Percentiles rank a stretch among this genome's conserved stretches.
Evolutionary conservation across 2,888 invertebrate species (phyloP).

Genomic region (Scaptodrosophila latifasciaeformis): DNA sequence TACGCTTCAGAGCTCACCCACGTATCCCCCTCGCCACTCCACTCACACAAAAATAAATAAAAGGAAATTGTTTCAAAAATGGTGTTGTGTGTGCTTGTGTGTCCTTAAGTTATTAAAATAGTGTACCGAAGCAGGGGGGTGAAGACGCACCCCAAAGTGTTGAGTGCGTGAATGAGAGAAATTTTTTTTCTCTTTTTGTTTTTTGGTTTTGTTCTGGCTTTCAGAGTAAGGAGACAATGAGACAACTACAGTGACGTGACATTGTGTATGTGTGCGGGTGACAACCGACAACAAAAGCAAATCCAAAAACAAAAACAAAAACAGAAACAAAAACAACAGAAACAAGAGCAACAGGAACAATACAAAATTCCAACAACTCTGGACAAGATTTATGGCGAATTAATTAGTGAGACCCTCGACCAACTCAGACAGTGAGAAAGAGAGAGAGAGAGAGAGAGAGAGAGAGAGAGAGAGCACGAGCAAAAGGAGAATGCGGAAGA

Average conservation of each 20-base stretch:
- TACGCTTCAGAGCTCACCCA: not conserved
- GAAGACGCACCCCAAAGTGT: too few species aligned
- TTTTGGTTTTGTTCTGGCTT: too few species aligned
- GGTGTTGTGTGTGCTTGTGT: not conserved
- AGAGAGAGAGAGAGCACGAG: too few species aligned
- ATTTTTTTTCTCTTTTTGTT: too few species aligned
- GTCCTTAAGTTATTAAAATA: too few species aligned
- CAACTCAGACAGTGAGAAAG: too few species aligned
- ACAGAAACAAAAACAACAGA: not conserved
- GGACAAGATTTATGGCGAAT: slow-evolving; percentile 51
- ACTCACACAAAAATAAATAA: not conserved
- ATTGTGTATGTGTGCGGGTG: not conserved
- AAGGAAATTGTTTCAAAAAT: not conserved
- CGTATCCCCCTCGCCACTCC: not conserved
- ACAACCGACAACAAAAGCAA: slow-evolving; percentile 20
- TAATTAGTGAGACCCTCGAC: slow-evolving; percentile 42
- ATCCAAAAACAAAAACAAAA: slow-evolving; percentile 10
- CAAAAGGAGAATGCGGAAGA: not conserved
- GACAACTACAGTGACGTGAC: slow-evolving; percentile 44
- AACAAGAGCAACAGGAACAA: slow-evolving; percentile 2
- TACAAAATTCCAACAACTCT: slow-evolving; percentile 13
- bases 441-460: too few species aligned
- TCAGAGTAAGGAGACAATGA: slow-evolving; percentile 28
- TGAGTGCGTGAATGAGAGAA: too few species aligned
- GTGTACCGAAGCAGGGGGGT: not conserved